Conservation (phyloP, 2,113 vertebrate species). For the Cettia cetti region DNA sequence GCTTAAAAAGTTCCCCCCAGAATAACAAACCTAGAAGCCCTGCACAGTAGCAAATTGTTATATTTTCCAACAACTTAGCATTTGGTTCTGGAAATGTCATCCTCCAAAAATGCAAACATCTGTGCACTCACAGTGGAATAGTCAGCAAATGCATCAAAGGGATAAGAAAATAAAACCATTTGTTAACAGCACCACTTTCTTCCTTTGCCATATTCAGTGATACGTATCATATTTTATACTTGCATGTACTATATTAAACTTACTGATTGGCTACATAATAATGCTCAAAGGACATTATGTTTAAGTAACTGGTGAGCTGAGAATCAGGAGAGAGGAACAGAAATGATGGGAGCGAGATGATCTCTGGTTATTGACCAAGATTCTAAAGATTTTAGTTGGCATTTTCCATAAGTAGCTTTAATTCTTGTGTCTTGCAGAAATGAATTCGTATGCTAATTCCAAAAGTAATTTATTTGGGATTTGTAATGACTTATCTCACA, state of each 20-base stretch:
- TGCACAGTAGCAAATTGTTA: constrained; percentile 42
- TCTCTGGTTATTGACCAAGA: neutral
- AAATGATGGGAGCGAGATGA: neutral
- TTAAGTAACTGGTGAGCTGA: constrained; percentile 31
- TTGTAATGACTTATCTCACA: constrained; percentile 66
- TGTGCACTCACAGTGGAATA: neutral
- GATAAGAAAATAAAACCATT: constrained; percentile 8
- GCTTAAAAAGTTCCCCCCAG: neutral
- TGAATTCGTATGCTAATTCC: constrained; percentile 48
- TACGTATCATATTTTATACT: constrained; percentile 38
- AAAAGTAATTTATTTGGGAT: constrained; percentile 72
- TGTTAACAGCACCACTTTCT: neutral
- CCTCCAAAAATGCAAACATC: constrained; percentile 66
- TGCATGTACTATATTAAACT: constrained; percentile 40
- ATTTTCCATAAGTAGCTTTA: constrained; percentile 44
- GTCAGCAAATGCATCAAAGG: constrained; percentile 25
- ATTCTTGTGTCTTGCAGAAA: constrained; percentile 46
- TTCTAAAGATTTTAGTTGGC: neutral
- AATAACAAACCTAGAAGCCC: constrained; percentile 34
- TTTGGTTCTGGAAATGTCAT: constrained; percentile 70
- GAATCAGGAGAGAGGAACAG: neutral
- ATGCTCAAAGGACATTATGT: constrained; percentile 27
- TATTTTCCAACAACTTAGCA: constrained; percentile 65
- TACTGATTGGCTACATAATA: constrained; percentile 65
- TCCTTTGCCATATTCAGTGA: neutral